Evolutionary conservation across 2,797 vertebrate genomes (phyloP).

Genomic region (Clarias platycephalus): DNA sequence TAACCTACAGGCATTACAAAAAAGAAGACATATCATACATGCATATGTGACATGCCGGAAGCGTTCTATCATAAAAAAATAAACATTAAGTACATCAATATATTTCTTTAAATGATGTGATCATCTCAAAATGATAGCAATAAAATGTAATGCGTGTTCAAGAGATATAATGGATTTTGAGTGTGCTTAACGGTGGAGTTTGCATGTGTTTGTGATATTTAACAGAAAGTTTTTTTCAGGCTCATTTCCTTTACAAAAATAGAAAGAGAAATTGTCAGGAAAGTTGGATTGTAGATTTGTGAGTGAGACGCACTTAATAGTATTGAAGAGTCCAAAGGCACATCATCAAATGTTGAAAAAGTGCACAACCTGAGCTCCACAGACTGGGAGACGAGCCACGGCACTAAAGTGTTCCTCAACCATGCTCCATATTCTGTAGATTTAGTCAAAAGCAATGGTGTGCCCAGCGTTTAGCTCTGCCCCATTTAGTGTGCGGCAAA

Average conservation of each 20-base stretch:
- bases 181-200: background rate
- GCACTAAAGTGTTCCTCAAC: background rate
- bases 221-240: background rate
- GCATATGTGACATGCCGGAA: background rate
- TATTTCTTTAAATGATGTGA: background rate
- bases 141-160: background rate
- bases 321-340: background rate
- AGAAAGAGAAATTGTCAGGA: background rate
- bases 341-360: background rate
- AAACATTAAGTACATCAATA: background rate
- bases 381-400: slow-evolving; percentile 1
- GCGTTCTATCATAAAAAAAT: background rate
- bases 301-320: slow-evolving; percentile 5
- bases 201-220: background rate
- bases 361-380: background rate
- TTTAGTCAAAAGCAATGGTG: background rate
- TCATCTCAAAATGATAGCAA: background rate
- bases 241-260: background rate
- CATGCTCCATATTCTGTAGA: slow-evolving; percentile 1
- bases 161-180: background rate
- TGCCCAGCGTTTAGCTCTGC: background rate
- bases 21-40: background rate
- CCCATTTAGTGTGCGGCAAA: background rate
- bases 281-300: background rate
- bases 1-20: background rate